Percentiles rank a stretch among this genome's conserved stretches.
phyloP scores from a whole-genome alignment of 2,113 vertebrate species.

The Vireo altiloquus region DNA sequence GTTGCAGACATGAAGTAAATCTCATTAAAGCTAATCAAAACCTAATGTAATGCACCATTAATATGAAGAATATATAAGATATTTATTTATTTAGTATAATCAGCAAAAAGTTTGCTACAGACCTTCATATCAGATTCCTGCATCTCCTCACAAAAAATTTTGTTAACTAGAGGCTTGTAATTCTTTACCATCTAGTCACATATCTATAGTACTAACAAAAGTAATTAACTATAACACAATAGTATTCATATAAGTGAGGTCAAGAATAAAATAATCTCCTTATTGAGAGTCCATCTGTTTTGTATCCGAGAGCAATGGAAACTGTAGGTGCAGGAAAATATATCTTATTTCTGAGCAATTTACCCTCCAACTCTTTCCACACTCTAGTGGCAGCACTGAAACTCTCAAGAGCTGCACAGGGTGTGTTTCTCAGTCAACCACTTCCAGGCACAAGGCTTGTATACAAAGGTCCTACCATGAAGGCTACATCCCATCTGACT shows the following conservation, averaged over 20 bases:
- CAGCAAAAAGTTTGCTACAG: neutral
- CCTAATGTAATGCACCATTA: constrained; percentile 27
- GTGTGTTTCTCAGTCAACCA: neutral
- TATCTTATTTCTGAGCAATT: neutral
- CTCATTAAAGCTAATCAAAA: constrained; percentile 57
- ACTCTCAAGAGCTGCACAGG: neutral
- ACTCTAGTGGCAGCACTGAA: neutral
- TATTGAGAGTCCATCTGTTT: neutral
- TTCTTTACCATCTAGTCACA: neutral
- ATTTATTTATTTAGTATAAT: neutral
- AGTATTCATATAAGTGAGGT: neutral
- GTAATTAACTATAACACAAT: neutral
- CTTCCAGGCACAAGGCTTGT: neutral
- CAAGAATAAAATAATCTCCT: neutral
- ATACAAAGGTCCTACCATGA: neutral
- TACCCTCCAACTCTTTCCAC: neutral
- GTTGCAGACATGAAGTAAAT: constrained; percentile 24
- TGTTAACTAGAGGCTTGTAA: neutral
- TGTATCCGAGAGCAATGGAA: neutral
- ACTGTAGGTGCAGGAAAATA: neutral
- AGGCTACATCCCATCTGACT: neutral
- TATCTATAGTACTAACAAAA: neutral
- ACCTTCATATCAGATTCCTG: neutral
- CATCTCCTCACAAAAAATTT: neutral
- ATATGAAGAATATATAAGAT: neutral